These are phyloP conservation scores for Monopis laevigella DNA, from an alignment of 2,888 invertebrate genomes.

Conservation along the genomic window DNA sequence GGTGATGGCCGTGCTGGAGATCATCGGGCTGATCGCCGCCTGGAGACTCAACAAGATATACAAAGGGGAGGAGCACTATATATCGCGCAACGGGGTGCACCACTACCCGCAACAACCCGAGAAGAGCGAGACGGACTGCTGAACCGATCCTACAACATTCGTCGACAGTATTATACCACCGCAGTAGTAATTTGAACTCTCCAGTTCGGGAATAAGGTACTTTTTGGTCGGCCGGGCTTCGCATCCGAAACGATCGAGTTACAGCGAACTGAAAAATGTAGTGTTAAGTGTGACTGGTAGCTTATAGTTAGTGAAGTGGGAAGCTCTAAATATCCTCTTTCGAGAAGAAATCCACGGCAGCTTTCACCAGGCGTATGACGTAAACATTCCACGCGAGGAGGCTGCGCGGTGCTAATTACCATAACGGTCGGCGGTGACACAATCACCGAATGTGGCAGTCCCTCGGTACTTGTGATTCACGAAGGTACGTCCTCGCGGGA, in stretches of 20 bases:
- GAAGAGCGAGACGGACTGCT: constrained; percentile 13
- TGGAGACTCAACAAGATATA: constrained; percentile 52
- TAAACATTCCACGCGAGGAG: no score
- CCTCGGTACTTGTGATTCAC: no score
- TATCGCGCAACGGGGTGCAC: constrained; percentile 33
- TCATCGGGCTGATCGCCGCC: constrained; percentile 43
- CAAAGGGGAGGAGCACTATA: constrained; percentile 57
- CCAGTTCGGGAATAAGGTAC: neutral
- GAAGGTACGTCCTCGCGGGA: no score
- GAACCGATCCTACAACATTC: neutral
- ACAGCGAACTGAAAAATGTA: no score
- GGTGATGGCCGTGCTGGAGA: constrained; percentile 44
- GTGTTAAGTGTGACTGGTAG: no score
- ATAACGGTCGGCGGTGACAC: no score
- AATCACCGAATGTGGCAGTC: no score
- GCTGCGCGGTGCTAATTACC: no score
- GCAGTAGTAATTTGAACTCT: neutral
- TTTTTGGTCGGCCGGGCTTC: neutral
- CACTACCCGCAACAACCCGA: constrained; percentile 22
- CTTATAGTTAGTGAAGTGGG: no score
- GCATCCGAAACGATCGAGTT: constrained; percentile 8
- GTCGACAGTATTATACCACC: neutral
- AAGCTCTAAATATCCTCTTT: constrained; percentile 11
- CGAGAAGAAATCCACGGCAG: constrained; percentile 1
- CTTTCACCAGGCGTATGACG: neutral